phyloP scores from a whole-genome alignment of 2,113 vertebrate species.

The Sinocyclocheilus rhinocerous region DNA sequence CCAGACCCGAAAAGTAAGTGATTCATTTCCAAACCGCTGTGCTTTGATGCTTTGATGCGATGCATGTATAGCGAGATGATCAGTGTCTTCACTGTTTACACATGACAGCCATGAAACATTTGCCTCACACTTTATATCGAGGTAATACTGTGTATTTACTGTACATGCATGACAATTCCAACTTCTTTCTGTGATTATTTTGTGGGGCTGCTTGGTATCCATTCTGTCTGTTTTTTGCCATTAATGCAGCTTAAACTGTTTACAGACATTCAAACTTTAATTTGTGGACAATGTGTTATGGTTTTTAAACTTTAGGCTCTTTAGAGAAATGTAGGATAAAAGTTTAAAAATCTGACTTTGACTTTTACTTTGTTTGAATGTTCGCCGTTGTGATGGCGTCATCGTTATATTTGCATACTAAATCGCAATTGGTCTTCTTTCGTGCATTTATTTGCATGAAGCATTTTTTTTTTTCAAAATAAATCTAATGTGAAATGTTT shows the following conservation, averaged over 20 bases:
- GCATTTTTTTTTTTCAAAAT: too few species aligned
- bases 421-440: background rate
- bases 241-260: background rate
- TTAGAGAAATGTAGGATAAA: background rate
- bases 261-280: background rate
- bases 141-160: background rate
- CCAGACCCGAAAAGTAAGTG: conserved; percentile 47
- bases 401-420: background rate
- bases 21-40: conserved; percentile 20
- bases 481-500: too few species aligned
- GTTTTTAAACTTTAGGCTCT: background rate
- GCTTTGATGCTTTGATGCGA: background rate
- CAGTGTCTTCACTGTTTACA: background rate
- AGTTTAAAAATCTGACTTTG: background rate
- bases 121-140: background rate
- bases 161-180: background rate
- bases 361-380: background rate
- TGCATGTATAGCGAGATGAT: background rate
- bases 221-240: background rate
- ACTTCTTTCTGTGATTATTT: background rate
- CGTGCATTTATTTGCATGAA: background rate
- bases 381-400: background rate
- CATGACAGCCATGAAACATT: background rate
- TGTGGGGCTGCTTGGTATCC: background rate
- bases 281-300: background rate